Conservation (phyloP, 2,113 vertebrate species). For the Petrocephalus zakoni region DNA sequence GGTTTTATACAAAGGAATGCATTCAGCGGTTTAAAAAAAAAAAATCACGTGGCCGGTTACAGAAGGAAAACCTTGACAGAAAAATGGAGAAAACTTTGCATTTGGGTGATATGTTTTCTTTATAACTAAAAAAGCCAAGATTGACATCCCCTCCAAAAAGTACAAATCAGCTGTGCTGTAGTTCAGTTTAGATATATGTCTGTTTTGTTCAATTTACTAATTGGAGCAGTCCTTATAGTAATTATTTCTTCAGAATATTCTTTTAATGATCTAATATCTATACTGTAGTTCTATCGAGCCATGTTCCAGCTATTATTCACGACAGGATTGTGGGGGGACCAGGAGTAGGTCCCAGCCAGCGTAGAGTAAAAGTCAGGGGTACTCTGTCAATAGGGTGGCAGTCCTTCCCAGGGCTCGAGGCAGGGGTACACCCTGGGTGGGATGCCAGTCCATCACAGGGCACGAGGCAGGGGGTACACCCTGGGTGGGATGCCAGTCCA, state of each 20-base stretch:
- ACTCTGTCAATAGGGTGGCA: too few relatives aligned
- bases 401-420: not conserved
- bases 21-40: slow-evolving; percentile 35
- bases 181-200: not conserved
- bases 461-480: too few relatives aligned
- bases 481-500: not conserved
- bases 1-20: slow-evolving; percentile 67
- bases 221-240: not conserved
- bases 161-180: not conserved
- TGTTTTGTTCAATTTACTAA: not conserved
- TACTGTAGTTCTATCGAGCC: not conserved
- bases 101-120: not conserved
- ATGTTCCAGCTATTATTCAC: not conserved
- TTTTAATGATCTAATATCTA: not conserved
- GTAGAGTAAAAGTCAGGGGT: not conserved
- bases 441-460: not conserved
- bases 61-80: slow-evolving; percentile 15
- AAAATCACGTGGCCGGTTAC: slow-evolving; percentile 40
- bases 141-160: not conserved
- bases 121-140: not conserved
- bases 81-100: not conserved
- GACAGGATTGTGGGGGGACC: not conserved
- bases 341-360: not conserved
- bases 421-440: not conserved
- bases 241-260: not conserved